Evolutionary conservation across 2,113 vertebrate genomes (phyloP).

Genomic region (Spea multiplicata): DNA sequence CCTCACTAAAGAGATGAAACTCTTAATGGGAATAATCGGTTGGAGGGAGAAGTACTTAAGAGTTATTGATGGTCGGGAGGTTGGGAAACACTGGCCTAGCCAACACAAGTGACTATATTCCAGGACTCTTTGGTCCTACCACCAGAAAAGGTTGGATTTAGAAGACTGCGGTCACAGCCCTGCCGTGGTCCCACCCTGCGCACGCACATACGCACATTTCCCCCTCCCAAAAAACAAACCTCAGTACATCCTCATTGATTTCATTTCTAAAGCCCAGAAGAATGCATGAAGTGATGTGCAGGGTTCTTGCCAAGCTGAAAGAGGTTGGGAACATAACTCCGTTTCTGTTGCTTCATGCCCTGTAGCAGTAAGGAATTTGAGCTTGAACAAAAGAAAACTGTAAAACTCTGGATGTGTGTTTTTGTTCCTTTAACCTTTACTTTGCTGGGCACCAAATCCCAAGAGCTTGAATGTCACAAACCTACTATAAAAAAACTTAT

Average conservation of each 20-base stretch:
- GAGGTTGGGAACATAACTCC: conserved; percentile 42
- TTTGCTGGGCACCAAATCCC: neutral
- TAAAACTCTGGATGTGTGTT: conserved; percentile 34
- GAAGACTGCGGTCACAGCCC: too few species aligned
- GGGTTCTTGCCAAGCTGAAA: conserved; percentile 43
- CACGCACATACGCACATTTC: neutral
- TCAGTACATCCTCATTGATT: conserved; percentile 49
- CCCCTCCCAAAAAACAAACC: conserved; percentile 31
- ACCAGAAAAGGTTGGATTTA: too few species aligned
- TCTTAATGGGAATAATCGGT: too few species aligned
- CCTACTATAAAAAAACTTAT: neutral
- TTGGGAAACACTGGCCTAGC: too few species aligned
- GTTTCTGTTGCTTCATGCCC: conserved; percentile 47
- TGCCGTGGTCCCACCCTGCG: neutral
- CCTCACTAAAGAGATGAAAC: too few species aligned
- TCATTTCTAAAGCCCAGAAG: conserved; percentile 48
- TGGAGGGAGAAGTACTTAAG: too few species aligned
- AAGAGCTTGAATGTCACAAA: neutral
- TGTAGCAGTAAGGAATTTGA: conserved; percentile 41
- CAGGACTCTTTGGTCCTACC: too few species aligned
- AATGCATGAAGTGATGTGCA: conserved; percentile 49
- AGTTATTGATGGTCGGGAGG: too few species aligned
- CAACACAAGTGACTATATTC: too few species aligned
- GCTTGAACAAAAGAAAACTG: conserved; percentile 40
- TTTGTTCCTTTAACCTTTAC: conserved; percentile 35